Evolutionary conservation across 2,888 invertebrate genomes (phyloP), one percentile per base, ranked within the genome.

Genomic region (Liopterus haemorrhoidalis): DNA sequence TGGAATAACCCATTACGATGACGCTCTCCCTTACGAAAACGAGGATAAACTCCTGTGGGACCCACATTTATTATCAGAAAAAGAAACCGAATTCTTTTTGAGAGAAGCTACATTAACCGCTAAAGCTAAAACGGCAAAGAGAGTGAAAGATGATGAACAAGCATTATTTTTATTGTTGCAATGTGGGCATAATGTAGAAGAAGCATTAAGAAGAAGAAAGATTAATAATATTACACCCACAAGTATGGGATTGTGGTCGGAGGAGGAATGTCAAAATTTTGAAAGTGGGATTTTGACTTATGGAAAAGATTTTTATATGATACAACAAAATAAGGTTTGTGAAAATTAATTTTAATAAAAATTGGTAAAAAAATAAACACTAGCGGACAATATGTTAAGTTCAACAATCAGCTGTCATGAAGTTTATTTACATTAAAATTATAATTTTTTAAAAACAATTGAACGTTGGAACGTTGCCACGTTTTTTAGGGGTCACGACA

Each of bases 181-280:
- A 63, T 95, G 95, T 69, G 94, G 92, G 1, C 90, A 94, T 64
- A 94, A 92, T 68, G 76, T 85, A n/a, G 94, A 94, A 47, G 94
- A 95, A 70, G 95, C 95, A 0, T 67, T 94, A 41, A 70, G 93
- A 47, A 73, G 93, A 40, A 78, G 84, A 45, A 75, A 85, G 35
- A 79, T 89, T 62, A 82, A 85, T 54, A 59, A 67, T 42, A 63
- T 74, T 3, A n/a, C n/a, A n/a, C n/a, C n/a, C n/a, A 74, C 80
- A 2, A 80, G 83, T 0, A 81, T 85, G 73, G 89, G 87, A 58
- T 74, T 89, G 2, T 97, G 96, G 95, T 93, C 94, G 2, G 95
- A 96, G 65, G 94, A 95, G 61, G 97, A 99, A 65, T 94, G 94
- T 68, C 78, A 89, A 43, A 91, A 92, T 67, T 99, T 99, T 70